Conservation (phyloP, 2,888 invertebrate genomes). For the Sympetrum striolatum region DNA sequence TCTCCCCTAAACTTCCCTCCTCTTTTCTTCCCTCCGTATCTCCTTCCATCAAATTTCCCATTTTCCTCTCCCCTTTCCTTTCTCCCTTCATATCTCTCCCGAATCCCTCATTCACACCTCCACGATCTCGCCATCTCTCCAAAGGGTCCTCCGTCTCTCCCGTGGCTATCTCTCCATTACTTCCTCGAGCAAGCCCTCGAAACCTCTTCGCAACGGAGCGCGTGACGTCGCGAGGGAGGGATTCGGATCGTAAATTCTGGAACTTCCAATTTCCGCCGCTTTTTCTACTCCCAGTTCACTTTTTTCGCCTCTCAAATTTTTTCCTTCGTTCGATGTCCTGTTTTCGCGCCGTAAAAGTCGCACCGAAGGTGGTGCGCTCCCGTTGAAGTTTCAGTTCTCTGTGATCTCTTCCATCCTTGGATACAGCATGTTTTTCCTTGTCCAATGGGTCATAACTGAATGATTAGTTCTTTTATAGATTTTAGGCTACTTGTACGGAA, state of each 20-base stretch:
- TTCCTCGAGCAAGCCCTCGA: neutral
- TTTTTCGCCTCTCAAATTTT: neutral
- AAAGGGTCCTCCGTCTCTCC: neutral
- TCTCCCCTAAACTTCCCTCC: neutral
- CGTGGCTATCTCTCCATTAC: neutral
- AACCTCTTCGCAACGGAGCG: neutral
- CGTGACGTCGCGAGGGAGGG: neutral
- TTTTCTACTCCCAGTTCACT: neutral
- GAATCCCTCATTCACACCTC: neutral
- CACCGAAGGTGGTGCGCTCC: no score
- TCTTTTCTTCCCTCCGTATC: neutral
- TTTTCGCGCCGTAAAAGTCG: neutral
- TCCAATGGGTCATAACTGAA: no score
- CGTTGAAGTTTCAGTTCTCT: no score
- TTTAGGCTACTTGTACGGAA: no score
- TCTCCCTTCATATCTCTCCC: neutral
- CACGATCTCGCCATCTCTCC: neutral
- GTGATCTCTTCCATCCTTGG: no score
- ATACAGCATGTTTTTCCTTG: no score
- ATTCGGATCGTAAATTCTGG: constrained; percentile 16
- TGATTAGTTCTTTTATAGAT: no score
- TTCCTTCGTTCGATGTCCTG: neutral
- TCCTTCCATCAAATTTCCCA: neutral
- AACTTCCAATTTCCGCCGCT: neutral
- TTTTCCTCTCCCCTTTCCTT: neutral